These are phyloP conservation scores for Cercopithecus neglectus DNA, from an alignment of 2,797 vertebrate genomes.

Conservation along the genomic window DNA sequence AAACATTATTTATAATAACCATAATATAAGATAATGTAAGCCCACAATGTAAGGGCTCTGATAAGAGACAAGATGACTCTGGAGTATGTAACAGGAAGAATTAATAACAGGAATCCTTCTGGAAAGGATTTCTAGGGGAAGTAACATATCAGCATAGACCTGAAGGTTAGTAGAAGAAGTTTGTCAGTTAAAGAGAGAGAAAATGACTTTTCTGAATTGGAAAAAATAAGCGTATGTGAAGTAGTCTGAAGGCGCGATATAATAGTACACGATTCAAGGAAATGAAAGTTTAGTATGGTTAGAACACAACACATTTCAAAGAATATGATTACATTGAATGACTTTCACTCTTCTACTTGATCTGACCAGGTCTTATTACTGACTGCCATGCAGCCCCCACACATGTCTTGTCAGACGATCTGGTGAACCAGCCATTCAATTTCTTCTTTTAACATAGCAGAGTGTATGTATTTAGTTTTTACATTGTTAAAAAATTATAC, in stretches of 20 bases:
- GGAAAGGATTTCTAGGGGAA: neutral
- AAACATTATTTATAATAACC: neutral
- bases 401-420: neutral
- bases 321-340: neutral
- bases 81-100: neutral
- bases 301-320: neutral
- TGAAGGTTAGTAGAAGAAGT: neutral
- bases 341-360: neutral
- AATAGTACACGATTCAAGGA: neutral
- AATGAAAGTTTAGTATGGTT: neutral
- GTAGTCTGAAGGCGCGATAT: neutral
- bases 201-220: neutral
- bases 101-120: neutral
- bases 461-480: neutral
- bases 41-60: neutral
- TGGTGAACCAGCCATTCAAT: neutral
- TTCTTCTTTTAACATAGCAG: neutral
- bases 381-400: accelerated
- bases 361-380: neutral
- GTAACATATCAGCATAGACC: neutral
- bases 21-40: neutral
- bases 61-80: neutral
- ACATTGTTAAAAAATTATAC: too few relatives aligned
- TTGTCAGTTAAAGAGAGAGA: neutral
- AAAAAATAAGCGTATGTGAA: neutral